A percentile compares a stretch with the other conserved stretches of the same genome.
Conservation (phyloP, 2,797 vertebrate genomes). For the Botia kubotai region DNA sequence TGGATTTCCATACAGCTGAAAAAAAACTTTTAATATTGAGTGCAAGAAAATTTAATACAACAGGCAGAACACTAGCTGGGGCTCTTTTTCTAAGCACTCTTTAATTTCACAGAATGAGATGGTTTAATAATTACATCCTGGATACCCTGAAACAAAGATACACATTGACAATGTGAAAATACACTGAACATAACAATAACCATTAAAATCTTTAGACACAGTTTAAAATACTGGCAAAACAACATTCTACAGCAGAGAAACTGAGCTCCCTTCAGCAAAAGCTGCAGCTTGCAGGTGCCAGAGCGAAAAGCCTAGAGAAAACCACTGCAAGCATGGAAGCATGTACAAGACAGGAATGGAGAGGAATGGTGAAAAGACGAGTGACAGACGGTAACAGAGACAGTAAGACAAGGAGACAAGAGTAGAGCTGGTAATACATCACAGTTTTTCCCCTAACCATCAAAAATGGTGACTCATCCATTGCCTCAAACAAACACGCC, state of each 20-base stretch:
- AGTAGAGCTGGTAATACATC: constrained; percentile 31
- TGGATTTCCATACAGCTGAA: neutral
- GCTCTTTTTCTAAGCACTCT: neutral
- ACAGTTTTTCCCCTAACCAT: constrained; percentile 42
- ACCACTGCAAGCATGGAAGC: neutral
- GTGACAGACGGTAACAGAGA: neutral
- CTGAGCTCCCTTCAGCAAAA: neutral
- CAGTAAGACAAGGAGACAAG: constrained; percentile 4
- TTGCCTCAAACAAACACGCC: constrained; percentile 33
- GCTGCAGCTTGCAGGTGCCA: neutral
- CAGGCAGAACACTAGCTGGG: neutral
- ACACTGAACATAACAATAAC: neutral
- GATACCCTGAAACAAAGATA: neutral
- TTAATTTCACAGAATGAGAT: neutral
- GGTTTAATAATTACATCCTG: neutral
- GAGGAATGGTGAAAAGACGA: neutral
- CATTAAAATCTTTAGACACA: neutral
- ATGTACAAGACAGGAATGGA: constrained; percentile 4
- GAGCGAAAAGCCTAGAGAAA: neutral
- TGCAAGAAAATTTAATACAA: neutral
- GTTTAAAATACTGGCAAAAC: neutral
- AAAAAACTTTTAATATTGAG: neutral
- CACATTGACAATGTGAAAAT: neutral
- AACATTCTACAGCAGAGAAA: neutral
- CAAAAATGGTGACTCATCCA: constrained; percentile 59